Conservation (phyloP, 1,140 invertebrate species). For the Brachionus asplanchnoidis region DNA sequence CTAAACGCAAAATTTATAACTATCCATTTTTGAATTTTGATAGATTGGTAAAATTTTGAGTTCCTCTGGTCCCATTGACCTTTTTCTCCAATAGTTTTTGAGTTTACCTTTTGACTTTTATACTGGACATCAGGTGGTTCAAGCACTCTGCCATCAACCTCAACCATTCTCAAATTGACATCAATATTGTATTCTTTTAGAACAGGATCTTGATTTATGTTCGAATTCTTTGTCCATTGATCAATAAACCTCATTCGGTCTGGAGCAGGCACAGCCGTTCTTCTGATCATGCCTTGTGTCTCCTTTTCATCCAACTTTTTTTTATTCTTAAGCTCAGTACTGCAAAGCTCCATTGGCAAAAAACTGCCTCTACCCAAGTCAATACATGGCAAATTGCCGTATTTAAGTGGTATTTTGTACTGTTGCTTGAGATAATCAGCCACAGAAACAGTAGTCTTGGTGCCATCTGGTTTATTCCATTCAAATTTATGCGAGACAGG, state of each 20-base stretch:
- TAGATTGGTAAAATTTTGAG: constrained; percentile 98
- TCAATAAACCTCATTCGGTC: constrained; percentile 11
- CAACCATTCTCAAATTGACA: constrained; percentile 97
- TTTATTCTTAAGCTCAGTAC: constrained; percentile 35
- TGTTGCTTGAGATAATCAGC: constrained; percentile 4
- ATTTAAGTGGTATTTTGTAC: constrained; percentile 4
- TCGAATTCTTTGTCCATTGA: background rate
- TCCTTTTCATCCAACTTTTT: constrained; percentile 9
- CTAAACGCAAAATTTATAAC: constrained; percentile 95
- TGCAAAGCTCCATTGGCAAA: constrained; percentile 29
- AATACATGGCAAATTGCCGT: constrained; percentile 11
- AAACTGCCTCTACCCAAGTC: background rate
- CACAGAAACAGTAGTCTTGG: background rate
- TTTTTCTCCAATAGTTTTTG: constrained; percentile 58
- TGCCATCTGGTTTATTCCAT: background rate
- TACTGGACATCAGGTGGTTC: constrained; percentile 99
- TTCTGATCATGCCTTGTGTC: background rate
- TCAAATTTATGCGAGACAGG: background rate
- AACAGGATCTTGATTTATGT: constrained; percentile 70
- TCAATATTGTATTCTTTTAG: constrained; percentile 96
- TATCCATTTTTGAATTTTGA: constrained; percentile 97
- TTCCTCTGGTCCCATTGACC: constrained; percentile 99
- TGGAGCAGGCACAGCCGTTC: background rate
- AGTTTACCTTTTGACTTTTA: background rate
- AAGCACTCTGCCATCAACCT: constrained; percentile 92